Evolutionary conservation across 2,888 invertebrate genomes (phyloP).

Genomic region (Latheticus oryzae): DNA sequence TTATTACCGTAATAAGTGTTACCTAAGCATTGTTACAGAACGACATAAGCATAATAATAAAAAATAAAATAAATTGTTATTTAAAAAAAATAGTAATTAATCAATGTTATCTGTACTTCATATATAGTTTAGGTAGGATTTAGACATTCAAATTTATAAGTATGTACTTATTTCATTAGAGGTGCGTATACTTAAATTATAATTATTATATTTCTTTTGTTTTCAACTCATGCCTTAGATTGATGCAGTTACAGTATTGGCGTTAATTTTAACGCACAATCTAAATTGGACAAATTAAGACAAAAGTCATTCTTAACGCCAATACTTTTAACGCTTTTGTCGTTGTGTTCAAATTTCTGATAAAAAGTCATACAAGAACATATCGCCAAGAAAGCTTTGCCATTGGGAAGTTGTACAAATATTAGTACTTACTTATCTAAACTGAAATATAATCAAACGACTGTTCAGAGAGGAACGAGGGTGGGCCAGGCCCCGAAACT

Average conservation of each 20-base stretch:
- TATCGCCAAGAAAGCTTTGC: too few species aligned
- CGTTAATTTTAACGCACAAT: constrained; percentile 13
- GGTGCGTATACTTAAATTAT: constrained; percentile 3
- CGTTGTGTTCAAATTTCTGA: neutral
- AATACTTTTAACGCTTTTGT: constrained; percentile 3
- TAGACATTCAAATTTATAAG: constrained; percentile 50
- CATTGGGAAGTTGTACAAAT: too few species aligned
- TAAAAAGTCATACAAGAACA: too few species aligned
- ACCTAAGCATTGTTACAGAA: constrained; percentile 59
- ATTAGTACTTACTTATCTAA: too few species aligned
- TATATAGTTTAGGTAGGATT: constrained; percentile 68
- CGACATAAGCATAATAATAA: constrained; percentile 42
- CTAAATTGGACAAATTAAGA: too few species aligned
- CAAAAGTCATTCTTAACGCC: too few species aligned
- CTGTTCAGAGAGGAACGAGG: too few species aligned
- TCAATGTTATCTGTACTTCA: constrained; percentile 67
- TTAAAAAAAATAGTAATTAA: constrained; percentile 55
- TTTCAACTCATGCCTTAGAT: constrained; percentile 18
- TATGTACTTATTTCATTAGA: constrained; percentile 26
- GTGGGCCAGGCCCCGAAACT: too few species aligned
- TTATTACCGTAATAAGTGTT: constrained; percentile 23
- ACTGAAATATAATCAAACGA: too few species aligned
- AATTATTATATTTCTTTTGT: constrained; percentile 9
- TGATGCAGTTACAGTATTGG: neutral
- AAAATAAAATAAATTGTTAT: constrained; percentile 63